A percentile compares a stretch with the other conserved stretches of the same genome.
phyloP scores from a whole-genome alignment of 2,113 vertebrate species.

The Dascyllus trimaculatus region DNA sequence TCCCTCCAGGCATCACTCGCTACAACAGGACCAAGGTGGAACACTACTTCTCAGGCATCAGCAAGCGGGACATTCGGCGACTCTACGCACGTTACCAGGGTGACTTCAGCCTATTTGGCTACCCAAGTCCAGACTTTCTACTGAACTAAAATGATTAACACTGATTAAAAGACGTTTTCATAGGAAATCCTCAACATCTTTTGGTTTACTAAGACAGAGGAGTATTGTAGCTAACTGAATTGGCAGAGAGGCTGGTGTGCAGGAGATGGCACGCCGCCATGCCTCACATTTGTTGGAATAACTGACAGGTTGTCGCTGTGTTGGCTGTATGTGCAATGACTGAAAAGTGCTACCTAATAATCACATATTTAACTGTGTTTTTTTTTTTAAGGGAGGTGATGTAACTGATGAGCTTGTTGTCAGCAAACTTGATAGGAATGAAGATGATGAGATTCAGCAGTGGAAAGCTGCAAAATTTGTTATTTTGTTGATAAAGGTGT shows the following conservation, averaged over 20 bases:
- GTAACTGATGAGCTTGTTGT: no score
- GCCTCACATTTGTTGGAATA: neutral
- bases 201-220: constrained; percentile 12
- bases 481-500: neutral
- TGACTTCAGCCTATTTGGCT: constrained; percentile 96
- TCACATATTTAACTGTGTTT: constrained; percentile 15
- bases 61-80: constrained; percentile 91
- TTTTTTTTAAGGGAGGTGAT: neutral
- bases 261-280: neutral
- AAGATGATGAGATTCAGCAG: no score
- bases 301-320: neutral
- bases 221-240: constrained; percentile 13
- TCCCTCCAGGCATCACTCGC: constrained; percentile 93
- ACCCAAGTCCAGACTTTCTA: constrained; percentile 92
- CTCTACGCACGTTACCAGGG: constrained; percentile 92
- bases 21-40: constrained; percentile 97
- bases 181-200: constrained; percentile 6
- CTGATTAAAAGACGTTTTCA: constrained; percentile 16
- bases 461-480: no score
- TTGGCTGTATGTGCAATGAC: neutral
- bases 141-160: constrained; percentile 83
- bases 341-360: neutral
- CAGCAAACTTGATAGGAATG: no score
- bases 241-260: neutral
- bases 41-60: constrained; percentile 92